Evolutionary conservation across 2,797 vertebrate genomes (phyloP).

Genomic region (Pantherophis alleghaniensis): DNA sequence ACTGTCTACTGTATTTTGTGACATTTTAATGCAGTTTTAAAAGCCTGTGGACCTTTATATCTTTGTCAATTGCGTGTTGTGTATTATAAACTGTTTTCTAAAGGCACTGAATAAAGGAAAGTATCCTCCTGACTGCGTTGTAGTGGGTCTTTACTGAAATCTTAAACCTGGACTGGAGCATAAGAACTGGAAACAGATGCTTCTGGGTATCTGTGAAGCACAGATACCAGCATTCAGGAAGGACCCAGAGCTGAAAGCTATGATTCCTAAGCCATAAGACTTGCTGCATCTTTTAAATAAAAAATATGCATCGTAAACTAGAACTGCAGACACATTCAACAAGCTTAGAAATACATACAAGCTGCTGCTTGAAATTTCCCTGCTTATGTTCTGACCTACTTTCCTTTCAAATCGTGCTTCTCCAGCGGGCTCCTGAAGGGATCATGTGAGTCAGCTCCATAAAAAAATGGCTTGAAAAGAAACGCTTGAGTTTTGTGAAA

Average conservation of each 20-base stretch:
- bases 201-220: not conserved
- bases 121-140: slow-evolving; percentile 46
- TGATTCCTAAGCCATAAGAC: not conserved
- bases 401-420: not conserved
- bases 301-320: rapidly evolving
- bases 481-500: not conserved
- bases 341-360: not conserved
- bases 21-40: slow-evolving; percentile 59
- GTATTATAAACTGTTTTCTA: slow-evolving; percentile 80
- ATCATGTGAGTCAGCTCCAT: not conserved
- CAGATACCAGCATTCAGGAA: no score
- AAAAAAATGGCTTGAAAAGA: not conserved
- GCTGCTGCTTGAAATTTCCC: not conserved
- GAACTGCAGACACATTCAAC: not conserved
- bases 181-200: not conserved
- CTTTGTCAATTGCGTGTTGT: slow-evolving; percentile 52
- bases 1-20: slow-evolving; percentile 67
- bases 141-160: not conserved
- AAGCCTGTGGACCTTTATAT: slow-evolving; percentile 63
- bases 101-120: slow-evolving; percentile 88
- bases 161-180: not conserved
- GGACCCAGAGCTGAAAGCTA: not conserved
- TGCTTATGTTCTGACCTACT: not conserved
- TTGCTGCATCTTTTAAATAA: rapidly evolving
- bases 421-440: not conserved